These are phyloP conservation scores for Pomatostomus ruficeps DNA, from an alignment of 2,113 vertebrate species.

Conservation along the genomic window DNA sequence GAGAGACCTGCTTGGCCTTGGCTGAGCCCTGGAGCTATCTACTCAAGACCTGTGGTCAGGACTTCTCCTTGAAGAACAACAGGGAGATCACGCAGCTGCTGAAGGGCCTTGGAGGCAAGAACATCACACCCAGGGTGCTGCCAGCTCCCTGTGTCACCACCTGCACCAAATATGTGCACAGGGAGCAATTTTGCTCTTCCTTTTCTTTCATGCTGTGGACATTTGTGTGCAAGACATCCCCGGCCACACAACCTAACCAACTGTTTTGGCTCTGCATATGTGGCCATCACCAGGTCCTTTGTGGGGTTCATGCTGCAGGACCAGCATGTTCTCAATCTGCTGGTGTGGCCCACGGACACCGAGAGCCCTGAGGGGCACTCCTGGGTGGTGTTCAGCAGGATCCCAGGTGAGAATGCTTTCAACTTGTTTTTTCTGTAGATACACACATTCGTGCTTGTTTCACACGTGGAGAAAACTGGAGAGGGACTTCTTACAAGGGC, in stretches of 20 bases:
- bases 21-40: slow-evolving; percentile 15
- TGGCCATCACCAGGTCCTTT: slow-evolving; percentile 34
- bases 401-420: slow-evolving; percentile 47
- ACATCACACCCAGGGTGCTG: slow-evolving; percentile 53
- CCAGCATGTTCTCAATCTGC: slow-evolving; percentile 15
- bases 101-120: slow-evolving; percentile 32
- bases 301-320: slow-evolving; percentile 30
- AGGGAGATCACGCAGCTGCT: slow-evolving; percentile 57
- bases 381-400: slow-evolving; percentile 68
- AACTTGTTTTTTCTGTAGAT: not conserved
- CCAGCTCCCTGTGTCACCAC: not conserved
- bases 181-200: slow-evolving; percentile 21
- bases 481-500: not conserved
- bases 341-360: slow-evolving; percentile 61
- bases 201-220: slow-evolving; percentile 49
- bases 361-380: slow-evolving; percentile 71
- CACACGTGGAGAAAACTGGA: not conserved
- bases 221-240: not conserved
- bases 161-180: slow-evolving; percentile 34
- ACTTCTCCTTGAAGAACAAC: slow-evolving; percentile 69
- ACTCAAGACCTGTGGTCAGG: slow-evolving; percentile 64
- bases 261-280: slow-evolving; percentile 55
- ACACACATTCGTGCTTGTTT: not conserved
- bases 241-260: slow-evolving; percentile 29
- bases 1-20: slow-evolving; percentile 8